Evolutionary conservation across 2,888 invertebrate genomes (phyloP).

Genomic region (Adelognathus sp.): DNA sequence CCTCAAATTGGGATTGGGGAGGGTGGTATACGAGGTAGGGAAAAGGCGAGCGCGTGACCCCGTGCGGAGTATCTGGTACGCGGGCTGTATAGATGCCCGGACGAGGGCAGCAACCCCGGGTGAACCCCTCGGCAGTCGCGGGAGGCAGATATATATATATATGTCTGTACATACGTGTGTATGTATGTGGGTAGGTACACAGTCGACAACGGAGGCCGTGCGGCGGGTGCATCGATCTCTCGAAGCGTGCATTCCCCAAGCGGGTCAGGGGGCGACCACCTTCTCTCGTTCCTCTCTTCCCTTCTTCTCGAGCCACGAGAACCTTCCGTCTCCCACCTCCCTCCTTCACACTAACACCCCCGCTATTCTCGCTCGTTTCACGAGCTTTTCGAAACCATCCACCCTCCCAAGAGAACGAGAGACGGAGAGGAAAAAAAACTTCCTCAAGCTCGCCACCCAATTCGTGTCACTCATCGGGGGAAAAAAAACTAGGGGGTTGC

Average conservation of each 20-base stretch:
- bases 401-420: background rate
- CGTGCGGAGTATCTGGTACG: conserved; percentile 13
- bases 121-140: conserved; percentile 72
- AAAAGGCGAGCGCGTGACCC: conserved; percentile 12
- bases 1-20: conserved; percentile 1
- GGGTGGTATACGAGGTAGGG: background rate
- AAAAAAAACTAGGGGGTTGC: conserved; percentile 52
- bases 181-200: conserved; percentile 62
- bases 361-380: background rate
- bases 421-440: background rate
- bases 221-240: conserved; percentile 78
- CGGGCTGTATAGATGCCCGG: conserved; percentile 70
- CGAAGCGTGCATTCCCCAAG: conserved; percentile 69
- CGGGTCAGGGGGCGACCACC: conserved; percentile 78
- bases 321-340: conserved; percentile 63
- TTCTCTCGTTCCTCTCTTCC: conserved; percentile 67
- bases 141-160: conserved; percentile 24
- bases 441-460: conserved; percentile 5
- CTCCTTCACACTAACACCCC: conserved; percentile 42
- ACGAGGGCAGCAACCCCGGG: conserved; percentile 79
- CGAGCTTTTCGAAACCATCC: background rate
- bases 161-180: conserved; percentile 43
- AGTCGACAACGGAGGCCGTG: conserved; percentile 54
- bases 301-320: conserved; percentile 54
- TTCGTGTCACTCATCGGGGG: conserved; percentile 1